Percentiles rank a stretch among this genome's conserved stretches.
Conservation (phyloP, 2,888 invertebrate genomes). For the Blastobasis adustella region DNA sequence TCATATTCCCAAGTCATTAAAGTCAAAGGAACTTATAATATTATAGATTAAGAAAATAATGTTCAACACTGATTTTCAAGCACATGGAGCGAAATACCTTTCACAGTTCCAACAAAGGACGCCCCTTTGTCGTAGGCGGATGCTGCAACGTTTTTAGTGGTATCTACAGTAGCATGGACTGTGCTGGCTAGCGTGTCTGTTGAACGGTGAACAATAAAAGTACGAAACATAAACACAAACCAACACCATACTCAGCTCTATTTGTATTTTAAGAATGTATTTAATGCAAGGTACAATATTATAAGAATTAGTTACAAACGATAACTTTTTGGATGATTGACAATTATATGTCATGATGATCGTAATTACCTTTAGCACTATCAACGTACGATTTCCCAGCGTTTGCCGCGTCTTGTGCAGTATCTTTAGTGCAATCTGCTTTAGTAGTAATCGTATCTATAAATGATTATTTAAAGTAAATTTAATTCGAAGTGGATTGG, state of each 20-base stretch:
- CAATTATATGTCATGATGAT: too few species aligned
- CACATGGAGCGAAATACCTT: constrained; percentile 20
- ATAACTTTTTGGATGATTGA: too few species aligned
- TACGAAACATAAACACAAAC: constrained; percentile 3
- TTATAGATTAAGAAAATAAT: too few species aligned
- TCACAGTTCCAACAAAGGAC: constrained; percentile 25
- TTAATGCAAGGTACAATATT: too few species aligned
- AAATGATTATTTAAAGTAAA: too few species aligned
- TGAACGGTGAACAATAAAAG: constrained; percentile 14
- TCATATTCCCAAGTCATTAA: constrained; percentile 22
- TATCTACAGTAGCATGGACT: constrained; percentile 30
- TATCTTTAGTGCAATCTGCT: constrained; percentile 30
- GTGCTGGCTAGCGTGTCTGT: constrained; percentile 33
- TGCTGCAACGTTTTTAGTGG: constrained; percentile 37
- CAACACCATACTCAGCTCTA: too few species aligned
- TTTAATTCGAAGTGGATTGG: not conserved
- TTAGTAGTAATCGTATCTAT: too few species aligned
- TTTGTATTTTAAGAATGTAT: too few species aligned
- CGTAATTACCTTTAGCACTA: constrained; percentile 45
- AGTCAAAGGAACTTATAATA: too few species aligned
- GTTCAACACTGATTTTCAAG: too few species aligned
- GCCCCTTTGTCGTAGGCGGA: constrained; percentile 36
- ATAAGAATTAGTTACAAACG: too few species aligned
- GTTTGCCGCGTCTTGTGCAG: constrained; percentile 37
- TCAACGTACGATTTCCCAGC: constrained; percentile 43